Percentiles rank a stretch among this genome's conserved stretches.
Conservation (phyloP, 2,113 vertebrate genomes). For the Zeus faber region DNA sequence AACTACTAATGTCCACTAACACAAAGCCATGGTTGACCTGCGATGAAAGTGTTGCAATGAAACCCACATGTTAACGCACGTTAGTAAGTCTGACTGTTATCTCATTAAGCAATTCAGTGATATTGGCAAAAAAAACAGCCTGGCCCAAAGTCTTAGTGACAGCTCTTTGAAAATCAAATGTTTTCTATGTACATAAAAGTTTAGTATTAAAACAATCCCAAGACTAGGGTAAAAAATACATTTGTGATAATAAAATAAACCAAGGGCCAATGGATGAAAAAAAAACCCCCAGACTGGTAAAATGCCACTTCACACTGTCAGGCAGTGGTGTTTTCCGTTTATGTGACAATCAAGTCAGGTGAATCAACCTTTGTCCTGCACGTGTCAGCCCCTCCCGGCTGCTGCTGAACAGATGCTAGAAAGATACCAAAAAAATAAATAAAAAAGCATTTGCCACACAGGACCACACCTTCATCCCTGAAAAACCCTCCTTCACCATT, state of each 20-base stretch:
- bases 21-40: no score
- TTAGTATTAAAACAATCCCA: no score
- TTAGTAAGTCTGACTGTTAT: not conserved
- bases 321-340: conserved; percentile 26
- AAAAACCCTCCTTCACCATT: conserved; percentile 12
- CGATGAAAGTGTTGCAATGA: not conserved
- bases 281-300: not conserved
- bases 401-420: conserved; percentile 52
- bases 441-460: conserved; percentile 17
- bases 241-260: no score
- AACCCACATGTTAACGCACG: not conserved
- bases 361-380: conserved; percentile 1
- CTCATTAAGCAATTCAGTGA: not conserved
- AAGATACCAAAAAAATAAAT: conserved; percentile 70
- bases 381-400: conserved; percentile 23
- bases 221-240: no score
- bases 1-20: no score
- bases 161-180: not conserved
- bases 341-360: conserved; percentile 54
- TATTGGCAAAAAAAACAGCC: no score
- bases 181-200: not conserved
- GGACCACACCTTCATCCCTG: not conserved
- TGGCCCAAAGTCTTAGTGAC: not conserved
- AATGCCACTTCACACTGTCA: conserved; percentile 14
- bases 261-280: no score